Evolutionary conservation across 2,888 invertebrate genomes (phyloP).

Genomic region (Doris montereyensis): DNA sequence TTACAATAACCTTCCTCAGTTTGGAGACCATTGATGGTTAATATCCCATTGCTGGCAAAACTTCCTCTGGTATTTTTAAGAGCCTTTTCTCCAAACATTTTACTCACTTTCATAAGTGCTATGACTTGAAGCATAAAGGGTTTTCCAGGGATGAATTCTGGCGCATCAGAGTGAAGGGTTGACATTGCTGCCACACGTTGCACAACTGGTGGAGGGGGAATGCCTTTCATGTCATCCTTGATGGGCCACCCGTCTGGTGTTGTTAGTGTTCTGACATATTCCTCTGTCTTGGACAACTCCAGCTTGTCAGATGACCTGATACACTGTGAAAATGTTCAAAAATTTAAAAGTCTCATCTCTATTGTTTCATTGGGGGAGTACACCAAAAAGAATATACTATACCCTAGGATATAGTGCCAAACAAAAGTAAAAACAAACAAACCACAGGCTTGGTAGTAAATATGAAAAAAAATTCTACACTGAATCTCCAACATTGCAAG

Average conservation of each 20-base stretch:
- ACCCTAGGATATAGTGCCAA: not conserved
- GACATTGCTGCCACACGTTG: constrained; percentile 51
- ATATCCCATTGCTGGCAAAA: too few species aligned
- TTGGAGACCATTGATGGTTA: too few species aligned
- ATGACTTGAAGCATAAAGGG: constrained; percentile 36
- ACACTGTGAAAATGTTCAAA: constrained; percentile 73
- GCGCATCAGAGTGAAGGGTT: constrained; percentile 85
- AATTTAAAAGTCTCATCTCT: too few species aligned
- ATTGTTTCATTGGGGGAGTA: not conserved
- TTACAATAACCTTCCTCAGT: too few species aligned
- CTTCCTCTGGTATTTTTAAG: too few species aligned
- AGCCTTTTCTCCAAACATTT: too few species aligned
- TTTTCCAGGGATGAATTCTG: constrained; percentile 84
- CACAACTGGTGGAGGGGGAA: constrained; percentile 35
- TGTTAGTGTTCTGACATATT: constrained; percentile 86
- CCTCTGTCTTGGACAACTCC: constrained; percentile 80
- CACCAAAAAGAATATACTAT: not conserved
- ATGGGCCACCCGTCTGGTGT: constrained; percentile 89
- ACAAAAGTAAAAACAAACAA: not conserved
- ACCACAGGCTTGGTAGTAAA: too few species aligned
- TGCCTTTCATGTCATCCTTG: constrained; percentile 48
- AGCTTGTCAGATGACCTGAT: constrained; percentile 89
- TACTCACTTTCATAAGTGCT: too few species aligned
- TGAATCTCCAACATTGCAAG: too few species aligned
- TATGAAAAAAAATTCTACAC: too few species aligned